Conservation (phyloP, 2,888 invertebrate genomes). For the Cetonia aurata region DNA sequence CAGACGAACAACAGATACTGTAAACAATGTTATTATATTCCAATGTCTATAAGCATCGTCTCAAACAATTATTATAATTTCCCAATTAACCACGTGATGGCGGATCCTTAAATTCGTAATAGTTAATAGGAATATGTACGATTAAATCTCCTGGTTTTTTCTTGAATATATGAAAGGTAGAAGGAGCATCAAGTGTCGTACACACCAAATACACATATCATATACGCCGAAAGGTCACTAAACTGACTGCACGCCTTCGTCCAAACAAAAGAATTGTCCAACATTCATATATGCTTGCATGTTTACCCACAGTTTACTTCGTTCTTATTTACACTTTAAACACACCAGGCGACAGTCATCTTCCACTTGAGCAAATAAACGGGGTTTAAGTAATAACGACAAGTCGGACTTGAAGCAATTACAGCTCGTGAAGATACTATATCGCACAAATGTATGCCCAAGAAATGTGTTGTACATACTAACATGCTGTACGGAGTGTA, state of each 20-base stretch:
- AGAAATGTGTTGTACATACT: neutral
- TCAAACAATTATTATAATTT: constrained; percentile 5
- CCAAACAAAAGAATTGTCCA: constrained; percentile 19
- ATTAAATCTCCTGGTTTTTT: constrained; percentile 8
- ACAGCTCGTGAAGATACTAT: neutral
- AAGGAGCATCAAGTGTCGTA: too few relatives aligned
- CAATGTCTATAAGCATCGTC: constrained; percentile 6
- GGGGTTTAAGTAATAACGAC: constrained; percentile 21
- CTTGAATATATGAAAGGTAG: neutral
- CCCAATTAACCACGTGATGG: neutral
- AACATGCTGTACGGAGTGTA: neutral
- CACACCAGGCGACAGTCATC: constrained; percentile 25
- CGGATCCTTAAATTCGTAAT: constrained; percentile 6
- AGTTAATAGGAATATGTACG: neutral
- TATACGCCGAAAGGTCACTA: constrained; percentile 18
- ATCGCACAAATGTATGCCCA: too few relatives aligned
- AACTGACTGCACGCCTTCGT: constrained; percentile 10
- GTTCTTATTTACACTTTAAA: constrained; percentile 30
- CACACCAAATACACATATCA: too few relatives aligned
- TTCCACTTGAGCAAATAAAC: constrained; percentile 30
- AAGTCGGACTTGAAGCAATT: constrained; percentile 14
- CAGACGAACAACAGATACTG: neutral
- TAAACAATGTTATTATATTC: constrained; percentile 20
- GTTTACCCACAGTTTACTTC: constrained; percentile 27
- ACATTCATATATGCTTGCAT: constrained; percentile 16